These are phyloP conservation scores for Serrognathus titanus DNA, from an alignment of 2,888 invertebrate genomes.

Conservation along the genomic window DNA sequence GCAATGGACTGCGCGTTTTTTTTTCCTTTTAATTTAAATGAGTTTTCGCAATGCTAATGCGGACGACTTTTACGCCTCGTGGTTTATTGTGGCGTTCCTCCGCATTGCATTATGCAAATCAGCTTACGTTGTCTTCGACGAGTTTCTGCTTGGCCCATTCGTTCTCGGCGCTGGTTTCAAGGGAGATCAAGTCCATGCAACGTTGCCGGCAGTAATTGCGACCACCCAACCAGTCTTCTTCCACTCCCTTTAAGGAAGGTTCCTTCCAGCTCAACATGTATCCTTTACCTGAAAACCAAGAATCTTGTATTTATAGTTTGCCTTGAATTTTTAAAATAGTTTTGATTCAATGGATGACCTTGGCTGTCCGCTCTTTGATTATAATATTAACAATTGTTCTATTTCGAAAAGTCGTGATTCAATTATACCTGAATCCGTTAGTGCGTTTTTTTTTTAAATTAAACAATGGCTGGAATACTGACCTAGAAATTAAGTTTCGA, in stretches of 20 bases:
- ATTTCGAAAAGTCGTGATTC: too few species aligned
- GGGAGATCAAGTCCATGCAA: slow-evolving; percentile 85
- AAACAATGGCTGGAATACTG: too few species aligned
- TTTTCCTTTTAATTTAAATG: too few species aligned
- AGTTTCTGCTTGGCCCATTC: slow-evolving; percentile 81
- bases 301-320: too few species aligned
- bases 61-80: background rate
- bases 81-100: background rate
- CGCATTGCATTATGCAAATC: background rate
- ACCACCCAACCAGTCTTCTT: slow-evolving; percentile 81
- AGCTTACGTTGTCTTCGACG: slow-evolving; percentile 68
- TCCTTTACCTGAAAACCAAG: slow-evolving; percentile 58
- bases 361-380: too few species aligned
- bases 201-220: slow-evolving; percentile 84
- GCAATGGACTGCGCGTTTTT: too few species aligned
- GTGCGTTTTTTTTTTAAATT: too few species aligned
- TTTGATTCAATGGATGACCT: background rate
- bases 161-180: slow-evolving; percentile 83
- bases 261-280: slow-evolving; percentile 90
- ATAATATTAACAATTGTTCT: background rate
- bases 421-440: too few species aligned
- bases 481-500: too few species aligned
- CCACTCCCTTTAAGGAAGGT: slow-evolving; percentile 66
- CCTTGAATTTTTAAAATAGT: background rate
- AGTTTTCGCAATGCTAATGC: background rate